These are phyloP conservation scores for pig (Sus scrofa) DNA, from an alignment of 2,113 vertebrate genomes.

Conservation along the genomic window T2T-Sscrofa CM000812.6:5867501-5868000, in stretches of 20 bases:
- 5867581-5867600: not conserved
- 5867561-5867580: no score
- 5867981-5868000: not conserved
- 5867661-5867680: not conserved
- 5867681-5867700: not conserved
- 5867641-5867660: not conserved
- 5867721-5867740: not conserved
- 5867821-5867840: accelerated
- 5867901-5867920: accelerated
- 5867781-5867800: not conserved
- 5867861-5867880: no score
- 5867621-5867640: not conserved
- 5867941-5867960: not conserved
- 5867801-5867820: accelerated
- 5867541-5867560: not conserved
- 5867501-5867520: no score
- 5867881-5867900: accelerated
- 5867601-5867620: accelerated
- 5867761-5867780: not conserved
- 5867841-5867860: not conserved
- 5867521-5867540: not conserved
- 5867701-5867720: not conserved
- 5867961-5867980: not conserved
- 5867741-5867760: not conserved
- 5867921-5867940: not conserved